phyloP scores from a whole-genome alignment of 1,140 invertebrate genomes.

The Chionoecetes opilio region DNA sequence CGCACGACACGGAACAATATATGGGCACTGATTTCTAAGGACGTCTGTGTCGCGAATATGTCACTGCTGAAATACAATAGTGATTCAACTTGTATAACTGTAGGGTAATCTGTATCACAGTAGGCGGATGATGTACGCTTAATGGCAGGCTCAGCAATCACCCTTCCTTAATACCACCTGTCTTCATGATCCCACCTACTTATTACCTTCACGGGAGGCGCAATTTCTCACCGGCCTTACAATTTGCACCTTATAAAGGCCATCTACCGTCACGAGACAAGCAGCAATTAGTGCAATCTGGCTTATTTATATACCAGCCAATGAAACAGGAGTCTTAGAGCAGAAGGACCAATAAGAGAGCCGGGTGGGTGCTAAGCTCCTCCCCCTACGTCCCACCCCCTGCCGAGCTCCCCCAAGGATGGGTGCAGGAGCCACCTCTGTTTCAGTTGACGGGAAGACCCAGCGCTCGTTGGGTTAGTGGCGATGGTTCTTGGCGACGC shows the following conservation, averaged over 20 bases:
- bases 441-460: constrained; percentile 73
- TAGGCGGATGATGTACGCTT: not conserved
- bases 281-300: constrained; percentile 67
- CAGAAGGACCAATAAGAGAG: constrained; percentile 65
- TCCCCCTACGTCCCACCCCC: constrained; percentile 72
- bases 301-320: constrained; percentile 61
- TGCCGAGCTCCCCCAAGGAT: constrained; percentile 75
- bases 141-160: not conserved
- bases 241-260: constrained; percentile 72
- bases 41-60: not conserved
- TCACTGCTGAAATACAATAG: not conserved
- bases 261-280: constrained; percentile 70
- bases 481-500: constrained; percentile 22
- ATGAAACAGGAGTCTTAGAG: constrained; percentile 53
- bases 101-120: not conserved
- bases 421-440: constrained; percentile 69
- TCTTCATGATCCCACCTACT: not conserved
- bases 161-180: not conserved
- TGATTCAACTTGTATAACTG: not conserved
- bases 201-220: constrained; percentile 45
- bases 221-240: constrained; percentile 57
- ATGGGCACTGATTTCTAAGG: not conserved
- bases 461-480: constrained; percentile 41
- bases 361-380: constrained; percentile 75
- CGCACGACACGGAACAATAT: not conserved